Base-by-base conservation (phyloP, 2,797 vertebrate species). In the Yasuhikotakia modesta region DNA sequence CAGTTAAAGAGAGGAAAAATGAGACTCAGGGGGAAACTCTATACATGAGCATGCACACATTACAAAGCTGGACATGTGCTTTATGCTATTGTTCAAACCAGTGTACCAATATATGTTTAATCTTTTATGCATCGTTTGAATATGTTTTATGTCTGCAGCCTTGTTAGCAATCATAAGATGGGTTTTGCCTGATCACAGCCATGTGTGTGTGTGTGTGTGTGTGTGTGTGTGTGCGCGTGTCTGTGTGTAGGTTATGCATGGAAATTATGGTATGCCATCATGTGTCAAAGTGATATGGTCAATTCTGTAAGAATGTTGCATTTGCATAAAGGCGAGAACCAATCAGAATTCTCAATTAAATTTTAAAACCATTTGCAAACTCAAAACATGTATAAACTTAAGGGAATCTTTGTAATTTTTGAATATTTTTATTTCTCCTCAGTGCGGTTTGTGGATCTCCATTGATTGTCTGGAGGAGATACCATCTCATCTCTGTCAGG, bases 31-130 rank as follows among this genome's bases (percentile, higher is more conserved):
- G n/a, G 63, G 61, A 64, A 24, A 79, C 58, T n/a, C n/a, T 19
- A 1, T 64, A 63, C 24, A 81, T 48, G 48, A 30, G 67, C 68
- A 7, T 46, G 19, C 68, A 69, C 77, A 73, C 46, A 73, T n/a
- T 48, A 64, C 74, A 65, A 71, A 61, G 53, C 43, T 52, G 55
- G 35, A 48, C 66, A 63, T 45, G 72, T 74, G 74, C 67, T 75
- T 84, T 80, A 65, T 60, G 72, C 74, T 79, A 35, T 73, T 52
- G 79, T 68, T 72, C 76, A 83, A 82, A 84, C 73, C 84, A 78
- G 79, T 53, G 73, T 74, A 58, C 68, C 77, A 78, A 82, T 82
- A 69, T 63, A 78, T 76, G 78, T 81, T 84, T 76, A 76, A 80
- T 81, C 52, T 65, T 53, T 82, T 77, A 84, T 79, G 43, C 55